A percentile compares a stretch with the other conserved stretches of the same genome.
These are phyloP conservation scores for Achroia grisella DNA, from an alignment of 1,140 invertebrate genomes.

Conservation along the genomic window DNA sequence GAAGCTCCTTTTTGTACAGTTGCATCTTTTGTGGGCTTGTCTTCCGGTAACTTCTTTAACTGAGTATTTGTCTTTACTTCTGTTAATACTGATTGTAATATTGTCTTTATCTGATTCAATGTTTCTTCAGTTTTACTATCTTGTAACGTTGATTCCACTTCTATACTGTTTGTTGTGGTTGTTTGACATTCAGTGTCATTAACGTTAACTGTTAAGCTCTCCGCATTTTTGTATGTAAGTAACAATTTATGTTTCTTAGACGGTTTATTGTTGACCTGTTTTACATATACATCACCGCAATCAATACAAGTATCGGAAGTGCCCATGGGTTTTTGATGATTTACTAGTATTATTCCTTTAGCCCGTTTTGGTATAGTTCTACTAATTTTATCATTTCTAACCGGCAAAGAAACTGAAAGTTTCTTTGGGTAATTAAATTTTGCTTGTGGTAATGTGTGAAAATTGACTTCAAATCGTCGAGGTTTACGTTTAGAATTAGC, in stretches of 20 bases:
- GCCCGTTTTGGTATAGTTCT: no score
- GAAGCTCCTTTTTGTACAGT: constrained; percentile 45
- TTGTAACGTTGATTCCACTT: constrained; percentile 8
- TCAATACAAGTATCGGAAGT: constrained; percentile 30
- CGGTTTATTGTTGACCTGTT: constrained; percentile 8
- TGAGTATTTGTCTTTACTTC: constrained; percentile 47
- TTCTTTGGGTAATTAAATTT: no score
- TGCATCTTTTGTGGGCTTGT: constrained; percentile 41
- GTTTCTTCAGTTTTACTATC: constrained; percentile 41
- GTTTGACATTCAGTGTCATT: constrained; percentile 27
- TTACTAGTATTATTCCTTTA: constrained; percentile 4
- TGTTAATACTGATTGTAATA: constrained; percentile 45
- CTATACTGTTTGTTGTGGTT: constrained; percentile 12
- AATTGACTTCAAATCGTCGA: constrained; percentile 3
- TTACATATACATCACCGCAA: constrained; percentile 31
- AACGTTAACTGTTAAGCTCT: constrained; percentile 22
- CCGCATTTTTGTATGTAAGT: constrained; percentile 23
- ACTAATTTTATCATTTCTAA: no score
- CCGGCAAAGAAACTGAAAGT: no score
- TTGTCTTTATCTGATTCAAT: constrained; percentile 54
- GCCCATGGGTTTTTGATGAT: constrained; percentile 6
- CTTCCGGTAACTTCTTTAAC: constrained; percentile 9
- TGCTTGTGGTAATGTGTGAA: no score
- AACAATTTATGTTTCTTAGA: constrained; percentile 5
- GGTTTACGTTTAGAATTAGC: constrained; percentile 9